Base-by-base conservation (phyloP, 2,113 vertebrate genomes). In the Stigmatopora nigra region DNA sequence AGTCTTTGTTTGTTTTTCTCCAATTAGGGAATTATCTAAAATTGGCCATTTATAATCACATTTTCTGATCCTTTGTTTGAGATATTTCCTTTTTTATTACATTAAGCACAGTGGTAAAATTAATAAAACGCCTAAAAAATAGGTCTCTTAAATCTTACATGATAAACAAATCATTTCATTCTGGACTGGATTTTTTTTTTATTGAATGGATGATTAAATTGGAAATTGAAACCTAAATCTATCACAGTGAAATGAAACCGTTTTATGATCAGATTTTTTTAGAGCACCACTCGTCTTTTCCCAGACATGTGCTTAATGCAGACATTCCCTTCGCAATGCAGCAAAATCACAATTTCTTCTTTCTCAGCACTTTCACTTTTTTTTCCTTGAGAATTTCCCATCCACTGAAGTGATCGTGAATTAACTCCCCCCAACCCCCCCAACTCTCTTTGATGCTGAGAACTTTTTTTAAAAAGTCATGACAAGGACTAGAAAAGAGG, bases 321-420 rank as follows among this genome's bases (percentile, higher is more conserved):
- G 73, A 63, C 59, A 70, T 41, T 63, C 73, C 69, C 12, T 10
- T 1, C 56, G 75, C 64, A 48, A 46, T 55, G 22, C 6, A 69
- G 74, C 65, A 53, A 60, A 82, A 75, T 84, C 80, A 81, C 84
- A 82, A 65, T 60, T 78, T 77, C 46, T 19, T 52, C 31, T 64
- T 61, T 78, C 74, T 68, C 64, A 46, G 61, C 66, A 61, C 46
- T 68, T 75, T 78, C 68, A 53, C 78, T 78, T 78, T 72, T 74
- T 69, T 5, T 74, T 69, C 4, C 19, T 15, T 61, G 41, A 6
- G 9, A 47, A 61, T 78, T 80, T 80, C 77, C 69, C 19, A 0
- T 70, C 45, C 71, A 74, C 76, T 77, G 71, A 82, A 84, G 81
- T 78, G 82, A 80, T 81, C 79, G 68, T 78, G 78, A 80, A 81